These are phyloP conservation scores for Chalcosyrphus nemorum DNA, from an alignment of 2,888 invertebrate genomes.

Conservation along the genomic window DNA sequence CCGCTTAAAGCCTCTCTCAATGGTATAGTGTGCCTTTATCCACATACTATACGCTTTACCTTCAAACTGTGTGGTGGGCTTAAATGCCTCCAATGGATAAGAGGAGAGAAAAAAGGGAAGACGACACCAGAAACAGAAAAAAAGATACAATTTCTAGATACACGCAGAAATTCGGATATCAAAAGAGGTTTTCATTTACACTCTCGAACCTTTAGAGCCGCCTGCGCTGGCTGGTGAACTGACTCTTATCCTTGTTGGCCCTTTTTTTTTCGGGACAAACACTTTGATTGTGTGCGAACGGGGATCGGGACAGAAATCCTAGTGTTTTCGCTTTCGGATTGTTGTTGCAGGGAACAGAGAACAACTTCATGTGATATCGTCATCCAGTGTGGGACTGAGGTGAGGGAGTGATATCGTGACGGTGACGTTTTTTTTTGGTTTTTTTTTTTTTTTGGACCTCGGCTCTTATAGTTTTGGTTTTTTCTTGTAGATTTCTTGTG, in stretches of 20 bases:
- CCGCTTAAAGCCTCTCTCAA: constrained; percentile 38
- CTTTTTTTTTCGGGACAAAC: constrained; percentile 36
- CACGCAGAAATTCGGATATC: constrained; percentile 71
- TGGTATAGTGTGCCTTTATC: constrained; percentile 47
- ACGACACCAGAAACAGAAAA: constrained; percentile 15
- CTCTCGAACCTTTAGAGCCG: constrained; percentile 50
- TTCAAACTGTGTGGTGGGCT: constrained; percentile 32
- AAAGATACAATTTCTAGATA: constrained; percentile 66
- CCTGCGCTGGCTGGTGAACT: constrained; percentile 19
- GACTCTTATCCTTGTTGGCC: constrained; percentile 53
- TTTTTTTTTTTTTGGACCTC: constrained; percentile 5
- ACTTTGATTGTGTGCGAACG: constrained; percentile 66
- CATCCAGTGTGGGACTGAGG: constrained; percentile 14
- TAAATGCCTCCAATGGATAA: constrained; percentile 60
- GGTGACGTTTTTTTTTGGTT: constrained; percentile 39
- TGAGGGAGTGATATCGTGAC: constrained; percentile 60
- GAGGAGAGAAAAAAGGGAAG: constrained; percentile 1
- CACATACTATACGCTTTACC: constrained; percentile 37
- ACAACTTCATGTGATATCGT: constrained; percentile 58
- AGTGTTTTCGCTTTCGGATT: constrained; percentile 57
- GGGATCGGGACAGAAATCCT: constrained; percentile 63
- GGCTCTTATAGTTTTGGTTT: constrained; percentile 4
- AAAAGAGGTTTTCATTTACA: constrained; percentile 73
- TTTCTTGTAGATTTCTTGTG: constrained; percentile 43
- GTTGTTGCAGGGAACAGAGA: constrained; percentile 31